These are phyloP conservation scores for Drosophila burlai DNA, from an alignment of 1,140 invertebrate genomes.

Conservation along the genomic window DNA sequence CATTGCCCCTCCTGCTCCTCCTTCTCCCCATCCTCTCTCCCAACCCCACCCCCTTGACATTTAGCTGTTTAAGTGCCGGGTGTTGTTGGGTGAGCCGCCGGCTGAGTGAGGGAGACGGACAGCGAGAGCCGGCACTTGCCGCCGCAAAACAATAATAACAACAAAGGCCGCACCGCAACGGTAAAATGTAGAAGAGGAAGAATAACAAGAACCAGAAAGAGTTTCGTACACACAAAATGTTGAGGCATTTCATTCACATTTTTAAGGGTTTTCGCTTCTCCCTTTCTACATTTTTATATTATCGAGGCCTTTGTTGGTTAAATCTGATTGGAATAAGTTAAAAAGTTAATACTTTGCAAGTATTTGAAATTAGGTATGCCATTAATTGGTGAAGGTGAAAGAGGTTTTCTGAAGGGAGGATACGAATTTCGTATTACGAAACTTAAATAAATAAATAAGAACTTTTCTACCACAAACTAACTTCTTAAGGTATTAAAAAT, in stretches of 20 bases:
- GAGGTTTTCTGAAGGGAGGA: too few relatives aligned
- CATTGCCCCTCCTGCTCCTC: constrained; percentile 12
- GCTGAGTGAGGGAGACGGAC: constrained; percentile 30
- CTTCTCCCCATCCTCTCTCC: background rate
- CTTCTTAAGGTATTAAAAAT: background rate
- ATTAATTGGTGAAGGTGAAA: background rate
- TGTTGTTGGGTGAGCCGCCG: constrained; percentile 26
- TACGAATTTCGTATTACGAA: too few relatives aligned
- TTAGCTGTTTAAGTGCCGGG: constrained; percentile 49
- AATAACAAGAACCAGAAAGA: constrained; percentile 43
- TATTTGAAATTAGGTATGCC: background rate
- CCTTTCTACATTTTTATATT: constrained; percentile 5
- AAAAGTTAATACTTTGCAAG: constrained; percentile 9
- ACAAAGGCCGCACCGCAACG: constrained; percentile 54
- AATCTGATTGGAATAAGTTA: constrained; percentile 31
- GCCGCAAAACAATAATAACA: constrained; percentile 75
- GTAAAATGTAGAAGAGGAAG: constrained; percentile 39
- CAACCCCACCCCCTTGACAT: constrained; percentile 30
- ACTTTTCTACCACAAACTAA: background rate
- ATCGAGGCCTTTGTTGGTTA: background rate
- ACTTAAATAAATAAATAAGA: background rate
- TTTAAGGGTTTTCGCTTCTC: constrained; percentile 15
- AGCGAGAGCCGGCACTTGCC: constrained; percentile 60
- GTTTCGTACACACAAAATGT: constrained; percentile 58
- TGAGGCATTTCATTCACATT: constrained; percentile 55